Evolutionary conservation across 1,140 invertebrate genomes (phyloP), one percentile per base, ranked within the genome.

Genomic region (Coptotermes formosanus): DNA sequence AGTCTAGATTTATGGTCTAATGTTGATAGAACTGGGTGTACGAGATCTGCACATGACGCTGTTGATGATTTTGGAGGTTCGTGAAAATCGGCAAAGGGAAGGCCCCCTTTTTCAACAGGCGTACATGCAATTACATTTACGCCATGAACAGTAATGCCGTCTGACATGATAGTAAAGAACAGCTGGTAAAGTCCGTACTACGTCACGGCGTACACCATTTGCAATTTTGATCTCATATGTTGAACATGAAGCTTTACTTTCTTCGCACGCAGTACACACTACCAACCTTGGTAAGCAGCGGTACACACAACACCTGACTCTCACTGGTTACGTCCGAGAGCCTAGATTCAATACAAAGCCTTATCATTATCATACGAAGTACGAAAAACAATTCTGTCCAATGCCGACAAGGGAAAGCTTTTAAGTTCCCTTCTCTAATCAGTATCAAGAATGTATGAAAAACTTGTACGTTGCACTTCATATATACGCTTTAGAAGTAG

Each of bases 311-410:
- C 64, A 75, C 64, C 25, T 75, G 4, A 14, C 30, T n/a, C 64
- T 75, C 64, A n/a, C 64, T 25, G 25, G 64, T 75, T 75, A 75
- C 25, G 0, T 75, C 25, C n/a, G n/a, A 75, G 64, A 2, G 64
- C n/a, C 64, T 30, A 14, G 25, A 30, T 75, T 75, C 64, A 75
- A 30, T n/a, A 75, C 3, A n/a, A 75, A 30, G 25, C n/a, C 25
- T 75, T 75, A 75, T 30, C 64, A 3, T 30, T 30, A 75, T 75
- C 25, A 14, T 30, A 25, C n/a, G 64, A 75, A 75, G 25, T 4
- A 55, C 14, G 52, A 75, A 75, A 75, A 75, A 30, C 64, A 75
- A n/a, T 75, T 75, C n/a, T 75, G 64, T 75, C 64, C 25, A 75
- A 30, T 75, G 64, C 64, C 64, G 64, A 30, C 64, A 75, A 75